phyloP scores from a whole-genome alignment of 1,140 invertebrate genomes.

The Drosophila quadrilineata region DNA sequence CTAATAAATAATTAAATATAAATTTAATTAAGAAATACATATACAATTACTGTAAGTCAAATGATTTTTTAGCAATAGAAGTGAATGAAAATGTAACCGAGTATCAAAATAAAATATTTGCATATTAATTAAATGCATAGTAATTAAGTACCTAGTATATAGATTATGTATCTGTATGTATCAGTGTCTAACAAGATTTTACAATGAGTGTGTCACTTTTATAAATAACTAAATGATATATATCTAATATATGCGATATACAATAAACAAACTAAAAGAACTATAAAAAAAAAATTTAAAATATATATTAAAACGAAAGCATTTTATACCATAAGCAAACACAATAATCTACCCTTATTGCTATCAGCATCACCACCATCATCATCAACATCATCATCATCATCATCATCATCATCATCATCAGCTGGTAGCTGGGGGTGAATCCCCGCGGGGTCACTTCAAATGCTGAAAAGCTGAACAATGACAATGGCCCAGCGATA shows the following conservation, averaged over 20 bases:
- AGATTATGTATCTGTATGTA: slow-evolving; percentile 36
- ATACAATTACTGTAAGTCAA: slow-evolving; percentile 21
- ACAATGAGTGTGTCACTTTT: slow-evolving; percentile 77
- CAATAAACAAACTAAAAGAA: slow-evolving; percentile 57
- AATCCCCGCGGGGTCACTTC: slow-evolving; percentile 41
- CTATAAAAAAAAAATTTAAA: too few relatives aligned
- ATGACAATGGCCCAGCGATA: slow-evolving; percentile 43
- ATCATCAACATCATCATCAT: slow-evolving; percentile 40
- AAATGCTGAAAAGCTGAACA: slow-evolving; percentile 32
- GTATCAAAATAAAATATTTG: slow-evolving; percentile 28
- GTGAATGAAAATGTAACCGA: slow-evolving; percentile 14
- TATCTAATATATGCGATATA: slow-evolving; percentile 58
- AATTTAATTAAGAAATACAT: slow-evolving; percentile 37
- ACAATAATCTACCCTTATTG: slow-evolving; percentile 15
- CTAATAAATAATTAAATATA: slow-evolving; percentile 22
- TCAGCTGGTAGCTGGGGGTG: too few relatives aligned
- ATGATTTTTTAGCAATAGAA: slow-evolving; percentile 25
- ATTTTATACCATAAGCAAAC: slow-evolving; percentile 67
- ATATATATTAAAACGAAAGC: slow-evolving; percentile 74
- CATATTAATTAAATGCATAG: neutral
- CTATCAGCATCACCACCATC: slow-evolving; percentile 20
- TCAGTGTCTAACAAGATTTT: slow-evolving; percentile 78
- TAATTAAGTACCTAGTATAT: slow-evolving; percentile 2
- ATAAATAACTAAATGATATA: too few relatives aligned
- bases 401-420: slow-evolving; percentile 12